phyloP scores from a whole-genome alignment of 2,888 invertebrate species.

The Hemicrepidius hirtus region DNA sequence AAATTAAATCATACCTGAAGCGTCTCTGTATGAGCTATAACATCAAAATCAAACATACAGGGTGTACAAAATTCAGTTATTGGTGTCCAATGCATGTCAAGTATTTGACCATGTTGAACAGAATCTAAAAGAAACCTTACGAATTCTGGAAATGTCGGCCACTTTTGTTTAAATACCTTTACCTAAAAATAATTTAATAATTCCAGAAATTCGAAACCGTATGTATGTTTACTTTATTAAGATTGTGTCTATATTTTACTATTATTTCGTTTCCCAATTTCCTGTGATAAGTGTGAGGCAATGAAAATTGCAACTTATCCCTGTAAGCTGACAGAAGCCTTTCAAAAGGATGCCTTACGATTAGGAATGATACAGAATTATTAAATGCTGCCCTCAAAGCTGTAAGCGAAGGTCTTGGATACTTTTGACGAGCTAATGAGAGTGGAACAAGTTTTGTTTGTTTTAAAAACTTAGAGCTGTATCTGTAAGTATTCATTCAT shows the following conservation, averaged over 20 bases:
- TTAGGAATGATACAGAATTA: constrained; percentile 86
- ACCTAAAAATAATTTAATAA: constrained; percentile 43
- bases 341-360: constrained; percentile 88
- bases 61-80: constrained; percentile 89
- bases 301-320: constrained; percentile 88
- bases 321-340: constrained; percentile 87
- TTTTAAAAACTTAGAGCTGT: constrained; percentile 84
- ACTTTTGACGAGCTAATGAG: constrained; percentile 85
- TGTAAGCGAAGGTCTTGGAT: constrained; percentile 83
- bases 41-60: constrained; percentile 87
- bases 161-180: constrained; percentile 69
- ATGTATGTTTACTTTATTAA: constrained; percentile 71
- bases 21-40: constrained; percentile 89
- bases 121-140: constrained; percentile 85
- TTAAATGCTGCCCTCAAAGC: constrained; percentile 83
- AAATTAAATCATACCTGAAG: constrained; percentile 76
- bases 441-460: constrained; percentile 87
- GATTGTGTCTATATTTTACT: constrained; percentile 78
- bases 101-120: constrained; percentile 76
- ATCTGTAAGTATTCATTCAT: constrained; percentile 70
- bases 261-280: constrained; percentile 87
- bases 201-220: neutral
- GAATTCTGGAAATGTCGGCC: constrained; percentile 89
- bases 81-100: constrained; percentile 94
- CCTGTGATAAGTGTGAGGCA: constrained; percentile 88